Base-by-base conservation (phyloP, 2,888 invertebrate species). In the Trisateles emortualis region DNA sequence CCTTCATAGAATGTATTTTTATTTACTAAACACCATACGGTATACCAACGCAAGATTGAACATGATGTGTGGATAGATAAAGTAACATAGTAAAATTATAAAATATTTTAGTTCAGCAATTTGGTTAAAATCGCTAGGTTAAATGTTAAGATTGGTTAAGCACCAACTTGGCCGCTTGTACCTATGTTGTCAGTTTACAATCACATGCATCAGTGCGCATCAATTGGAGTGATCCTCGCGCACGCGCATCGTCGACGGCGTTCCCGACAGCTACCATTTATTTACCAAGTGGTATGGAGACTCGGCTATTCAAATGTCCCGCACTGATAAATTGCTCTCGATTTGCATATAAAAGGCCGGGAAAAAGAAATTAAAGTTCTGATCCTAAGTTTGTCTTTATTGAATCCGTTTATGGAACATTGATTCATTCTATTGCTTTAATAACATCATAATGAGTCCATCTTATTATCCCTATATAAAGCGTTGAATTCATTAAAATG, bases 341-440 rank as follows among this genome's bases (percentile, higher is more conserved):
- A 88, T 90, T 88, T 87, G 86, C 88, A 89, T 89, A 86, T 88
- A 88, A 87, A 88, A 84, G 84, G 75, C 59, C 48, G 54, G 52
- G 67, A 69, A 79, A 83, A 84, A 79, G 75, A 80, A 83, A 81
- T 79, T 78, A 71, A 80, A 78, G 67, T 64, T 65, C 67, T 70
- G 65, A 74, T 74, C 68, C 79, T 81, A 81, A 83, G 78, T 80
- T 84, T 79, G 79, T 79, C 75, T 76, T 78, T 78, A 78, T 77
- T 79, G 72, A 73, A 67, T 57, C 70, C 73, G 58, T 78, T 79
- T 82, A 78, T 72, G 71, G 76, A 62, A 68, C 67, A 64, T 72
- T 47, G 59, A 68, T 69, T 68, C 59, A 65, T 63, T 67, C 58
- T 67, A 74, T 74, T 60, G 59, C 44, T 30, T 68, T 68, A 67